A percentile compares a stretch with the other conserved stretches of the same genome.
Conservation (phyloP, 2,888 invertebrate genomes). For the Leucophenga montana region DNA sequence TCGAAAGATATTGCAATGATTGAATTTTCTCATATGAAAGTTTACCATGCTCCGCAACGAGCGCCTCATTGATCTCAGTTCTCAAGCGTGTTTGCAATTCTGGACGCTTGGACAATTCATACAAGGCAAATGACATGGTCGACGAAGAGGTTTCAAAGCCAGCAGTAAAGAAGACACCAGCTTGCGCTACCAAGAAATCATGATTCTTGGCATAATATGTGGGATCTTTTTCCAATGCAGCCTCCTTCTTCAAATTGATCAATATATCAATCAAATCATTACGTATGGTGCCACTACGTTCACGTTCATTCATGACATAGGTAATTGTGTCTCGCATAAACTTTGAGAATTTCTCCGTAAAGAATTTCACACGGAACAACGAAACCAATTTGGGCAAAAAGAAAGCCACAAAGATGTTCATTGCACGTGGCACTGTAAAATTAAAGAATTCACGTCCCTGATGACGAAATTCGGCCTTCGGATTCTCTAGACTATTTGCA, state of each 20-base stretch:
- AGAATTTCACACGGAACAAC: slow-evolving; percentile 60
- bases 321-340: slow-evolving; percentile 72
- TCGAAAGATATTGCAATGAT: slow-evolving; percentile 72
- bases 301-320: slow-evolving; percentile 72
- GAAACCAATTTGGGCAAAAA: slow-evolving; percentile 66
- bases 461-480: slow-evolving; percentile 63
- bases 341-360: slow-evolving; percentile 54
- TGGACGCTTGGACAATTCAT: slow-evolving; percentile 71
- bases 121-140: slow-evolving; percentile 72
- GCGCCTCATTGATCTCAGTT: slow-evolving; percentile 71
- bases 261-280: slow-evolving; percentile 75
- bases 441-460: slow-evolving; percentile 57
- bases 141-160: slow-evolving; percentile 73
- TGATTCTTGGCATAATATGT: slow-evolving; percentile 51
- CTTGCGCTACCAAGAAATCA: slow-evolving; percentile 69
- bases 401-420: slow-evolving; percentile 64
- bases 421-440: slow-evolving; percentile 51
- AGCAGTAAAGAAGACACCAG: slow-evolving; percentile 69
- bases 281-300: slow-evolving; percentile 67
- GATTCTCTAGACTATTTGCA: slow-evolving; percentile 66
- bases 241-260: slow-evolving; percentile 70
- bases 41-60: slow-evolving; percentile 66
- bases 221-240: slow-evolving; percentile 41
- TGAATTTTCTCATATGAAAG: slow-evolving; percentile 72
- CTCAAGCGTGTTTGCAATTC: slow-evolving; percentile 72